These are phyloP conservation scores for Drosophila novamexicana DNA, from an alignment of 1,140 invertebrate genomes.

Conservation along the genomic window DNA sequence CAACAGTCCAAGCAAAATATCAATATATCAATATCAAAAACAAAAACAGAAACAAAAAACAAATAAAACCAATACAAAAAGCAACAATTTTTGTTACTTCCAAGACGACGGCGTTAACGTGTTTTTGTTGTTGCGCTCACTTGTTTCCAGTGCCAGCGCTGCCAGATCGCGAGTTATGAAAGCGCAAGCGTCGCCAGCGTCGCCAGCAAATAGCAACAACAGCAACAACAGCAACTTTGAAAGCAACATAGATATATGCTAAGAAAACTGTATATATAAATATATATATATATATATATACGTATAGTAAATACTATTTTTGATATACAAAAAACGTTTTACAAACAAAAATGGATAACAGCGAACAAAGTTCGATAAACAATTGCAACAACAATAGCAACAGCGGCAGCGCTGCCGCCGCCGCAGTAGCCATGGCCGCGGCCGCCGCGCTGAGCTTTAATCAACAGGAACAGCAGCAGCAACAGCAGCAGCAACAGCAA, in stretches of 20 bases:
- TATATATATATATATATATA: constrained; percentile 3
- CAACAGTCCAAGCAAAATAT: constrained; percentile 12
- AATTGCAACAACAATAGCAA: constrained; percentile 25
- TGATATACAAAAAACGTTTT: constrained; percentile 30
- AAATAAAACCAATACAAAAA: constrained; percentile 12
- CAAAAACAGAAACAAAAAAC: constrained; percentile 8
- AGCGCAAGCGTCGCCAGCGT: constrained; percentile 64
- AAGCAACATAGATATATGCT: constrained; percentile 15
- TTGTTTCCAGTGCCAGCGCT: constrained; percentile 60
- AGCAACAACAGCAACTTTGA: constrained; percentile 34
- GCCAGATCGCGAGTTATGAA: constrained; percentile 79
- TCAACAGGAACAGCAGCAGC: constrained; percentile 25
- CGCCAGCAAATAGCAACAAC: constrained; percentile 57
- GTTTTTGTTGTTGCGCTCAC: constrained; percentile 46
- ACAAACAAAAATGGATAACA: constrained; percentile 53
- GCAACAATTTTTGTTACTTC: constrained; percentile 24
- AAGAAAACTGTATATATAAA: constrained; percentile 25
- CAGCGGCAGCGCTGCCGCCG: constrained; percentile 6
- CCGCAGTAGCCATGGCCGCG: constrained; percentile 17
- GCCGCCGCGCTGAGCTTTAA: constrained; percentile 24
- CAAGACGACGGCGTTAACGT: constrained; percentile 24
- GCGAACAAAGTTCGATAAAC: constrained; percentile 49
- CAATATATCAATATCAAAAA: not conserved
- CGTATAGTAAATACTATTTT: constrained; percentile 38
- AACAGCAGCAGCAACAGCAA: constrained; percentile 20